Evolutionary conservation across 2,888 invertebrate species (phyloP), one percentile per base, ranked within the genome.

Genomic region (Pheosia gnoma): DNA sequence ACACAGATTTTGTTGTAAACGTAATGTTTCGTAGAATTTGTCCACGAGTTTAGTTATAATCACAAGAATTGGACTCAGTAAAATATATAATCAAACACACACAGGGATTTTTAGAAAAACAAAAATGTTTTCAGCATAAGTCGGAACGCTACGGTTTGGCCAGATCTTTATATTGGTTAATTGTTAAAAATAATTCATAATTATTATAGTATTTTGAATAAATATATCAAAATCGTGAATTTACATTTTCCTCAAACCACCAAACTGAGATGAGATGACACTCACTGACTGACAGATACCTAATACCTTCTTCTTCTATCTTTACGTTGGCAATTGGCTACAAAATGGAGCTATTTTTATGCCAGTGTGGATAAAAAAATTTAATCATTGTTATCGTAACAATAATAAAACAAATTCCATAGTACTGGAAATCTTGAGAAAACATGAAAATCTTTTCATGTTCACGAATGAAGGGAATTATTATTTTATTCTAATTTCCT

Each of bases 121-220:
- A n/a, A n/a, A n/a, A n/a, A n/a, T n/a, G 60, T 60, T 53, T 66
- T 66, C 6, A 59, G 58, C 58, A 47, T 58, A 43, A 45, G 63
- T 61, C 39, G 60, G 58, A 64, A 55, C 66, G 75, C 70, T 66
- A 63, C 13, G 59, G 57, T 65, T 36, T 63, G 4, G 59, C 6
- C 39, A 39, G n/a, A 55, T 8, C 39, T 13, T 55, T 39, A 55
- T 55, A 55, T 37, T 7, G 3, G 39, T n/a, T 13, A 55, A 36
- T 7, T 13, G 39, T n/a, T 13, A 55, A 36, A 39, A 39, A 55
- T 39, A n/a, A n/a, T 38, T 3, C 38, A 55, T 55, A 39, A 11
- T 53, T 37, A 51, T 2, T 13, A 47, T 47, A n/a, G 47, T 47
- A 47, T 47, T 47, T 47, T 47, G 47, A 8, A 7, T 7, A 39